Evolutionary conservation across 2,888 invertebrate genomes (phyloP).

Genomic region (Epirrhoe tristata): DNA sequence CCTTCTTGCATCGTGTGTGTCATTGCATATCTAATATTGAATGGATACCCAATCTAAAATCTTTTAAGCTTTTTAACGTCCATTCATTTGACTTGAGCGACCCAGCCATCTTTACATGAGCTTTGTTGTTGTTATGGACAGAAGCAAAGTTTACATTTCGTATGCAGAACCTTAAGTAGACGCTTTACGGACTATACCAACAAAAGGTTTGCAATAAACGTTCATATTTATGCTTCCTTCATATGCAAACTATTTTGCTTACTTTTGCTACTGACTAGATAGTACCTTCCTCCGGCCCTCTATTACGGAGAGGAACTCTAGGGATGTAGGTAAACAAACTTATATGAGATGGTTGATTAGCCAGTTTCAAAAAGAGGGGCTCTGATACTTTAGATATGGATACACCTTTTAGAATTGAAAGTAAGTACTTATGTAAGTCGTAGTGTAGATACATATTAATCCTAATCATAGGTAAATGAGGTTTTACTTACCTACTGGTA

Average conservation of each 20-base stretch:
- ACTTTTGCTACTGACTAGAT: conserved; percentile 14
- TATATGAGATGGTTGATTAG: background rate
- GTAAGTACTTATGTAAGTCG: too few species aligned
- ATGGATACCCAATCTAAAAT: too few species aligned
- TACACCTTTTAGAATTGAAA: too few species aligned
- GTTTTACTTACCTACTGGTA: too few species aligned
- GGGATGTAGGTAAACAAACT: background rate
- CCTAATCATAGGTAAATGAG: too few species aligned
- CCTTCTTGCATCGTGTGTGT: too few species aligned
- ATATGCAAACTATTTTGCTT: conserved; percentile 23
- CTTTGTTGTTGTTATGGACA: conserved; percentile 19
- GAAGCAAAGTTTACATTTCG: conserved; percentile 33
- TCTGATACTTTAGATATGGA: too few species aligned
- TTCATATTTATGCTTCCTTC: conserved; percentile 34
- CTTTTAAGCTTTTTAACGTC: too few species aligned
- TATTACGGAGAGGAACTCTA: background rate
- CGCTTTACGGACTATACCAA: conserved; percentile 37
- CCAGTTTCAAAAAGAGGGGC: too few species aligned
- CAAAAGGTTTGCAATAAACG: conserved; percentile 40
- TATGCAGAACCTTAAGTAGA: conserved; percentile 38
- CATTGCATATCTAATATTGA: too few species aligned
- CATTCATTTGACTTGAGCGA: background rate
- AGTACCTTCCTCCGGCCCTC: conserved; percentile 2
- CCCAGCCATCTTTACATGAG: conserved; percentile 3
- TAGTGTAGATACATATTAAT: too few species aligned